phyloP scores from a whole-genome alignment of 2,888 invertebrate species.

The Criorhina ranunculi region DNA sequence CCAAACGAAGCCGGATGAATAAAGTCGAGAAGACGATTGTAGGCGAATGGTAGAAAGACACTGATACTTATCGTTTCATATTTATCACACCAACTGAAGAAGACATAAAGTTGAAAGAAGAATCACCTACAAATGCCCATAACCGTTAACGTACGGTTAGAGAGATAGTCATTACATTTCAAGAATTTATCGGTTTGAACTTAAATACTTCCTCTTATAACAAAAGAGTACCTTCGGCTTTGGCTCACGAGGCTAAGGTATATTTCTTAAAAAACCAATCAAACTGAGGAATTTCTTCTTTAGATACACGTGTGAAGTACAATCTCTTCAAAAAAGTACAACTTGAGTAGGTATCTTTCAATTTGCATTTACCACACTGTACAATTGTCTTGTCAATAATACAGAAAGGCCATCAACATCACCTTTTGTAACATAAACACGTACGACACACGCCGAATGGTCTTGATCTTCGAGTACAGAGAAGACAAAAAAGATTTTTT shows the following conservation, averaged over 20 bases:
- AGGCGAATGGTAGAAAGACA: no score
- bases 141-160: no score
- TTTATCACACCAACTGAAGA: no score
- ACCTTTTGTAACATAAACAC: conserved; percentile 64
- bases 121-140: no score
- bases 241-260: not conserved
- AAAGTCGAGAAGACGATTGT: no score
- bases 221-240: not conserved
- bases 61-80: no score
- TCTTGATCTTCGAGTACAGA: conserved; percentile 57
- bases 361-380: conserved; percentile 51
- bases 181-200: no score
- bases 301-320: conserved; percentile 1
- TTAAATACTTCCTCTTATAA: not conserved
- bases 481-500: conserved; percentile 35
- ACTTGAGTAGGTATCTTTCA: conserved; percentile 37
- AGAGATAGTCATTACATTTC: no score
- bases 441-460: conserved; percentile 38
- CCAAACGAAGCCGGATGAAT: no score
- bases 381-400: conserved; percentile 11
- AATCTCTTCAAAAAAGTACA: not conserved
- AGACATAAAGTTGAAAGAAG: no score
- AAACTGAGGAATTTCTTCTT: not conserved
- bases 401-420: conserved; percentile 20
- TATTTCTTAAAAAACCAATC: not conserved